Conservation (phyloP, 2,888 invertebrate species). For the Sympetrum striolatum region DNA sequence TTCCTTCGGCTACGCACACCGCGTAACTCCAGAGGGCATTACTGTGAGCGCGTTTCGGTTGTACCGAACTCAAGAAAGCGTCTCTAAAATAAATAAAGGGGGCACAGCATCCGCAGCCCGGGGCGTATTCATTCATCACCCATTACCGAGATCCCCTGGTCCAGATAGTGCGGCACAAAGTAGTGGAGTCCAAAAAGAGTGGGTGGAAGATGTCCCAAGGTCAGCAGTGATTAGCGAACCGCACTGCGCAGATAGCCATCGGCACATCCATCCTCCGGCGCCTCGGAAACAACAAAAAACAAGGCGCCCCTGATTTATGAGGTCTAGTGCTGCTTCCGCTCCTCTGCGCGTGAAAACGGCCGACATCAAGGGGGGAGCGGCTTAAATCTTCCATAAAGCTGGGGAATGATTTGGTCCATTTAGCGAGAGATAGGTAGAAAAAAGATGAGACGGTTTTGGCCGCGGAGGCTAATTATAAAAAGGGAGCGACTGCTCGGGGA, state of each 20-base stretch:
- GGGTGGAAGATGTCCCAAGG: neutral
- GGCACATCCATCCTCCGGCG: neutral
- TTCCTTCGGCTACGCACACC: no score
- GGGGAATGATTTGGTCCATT: neutral
- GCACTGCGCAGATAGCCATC: constrained; percentile 34
- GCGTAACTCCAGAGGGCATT: no score
- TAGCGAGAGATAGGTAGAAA: neutral
- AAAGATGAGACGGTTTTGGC: neutral
- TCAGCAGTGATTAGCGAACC: constrained; percentile 27
- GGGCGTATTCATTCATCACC: constrained; percentile 25
- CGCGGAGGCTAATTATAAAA: no score
- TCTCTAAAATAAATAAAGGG: neutral
- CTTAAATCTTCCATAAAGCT: neutral
- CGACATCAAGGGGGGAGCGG: neutral
- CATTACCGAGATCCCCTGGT: constrained; percentile 13
- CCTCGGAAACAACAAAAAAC: constrained; percentile 7
- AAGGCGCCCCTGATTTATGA: constrained; percentile 42
- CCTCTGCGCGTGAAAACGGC: constrained; percentile 19
- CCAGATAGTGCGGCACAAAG: neutral
- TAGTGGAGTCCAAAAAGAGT: neutral
- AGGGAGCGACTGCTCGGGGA: no score
- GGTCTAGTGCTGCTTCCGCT: constrained; percentile 19
- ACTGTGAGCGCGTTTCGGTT: no score
- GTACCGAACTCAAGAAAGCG: no score
- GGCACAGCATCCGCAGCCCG: neutral